Base-by-base conservation (phyloP, 2,888 invertebrate genomes). In the Sphaeridia pumilis region DNA sequence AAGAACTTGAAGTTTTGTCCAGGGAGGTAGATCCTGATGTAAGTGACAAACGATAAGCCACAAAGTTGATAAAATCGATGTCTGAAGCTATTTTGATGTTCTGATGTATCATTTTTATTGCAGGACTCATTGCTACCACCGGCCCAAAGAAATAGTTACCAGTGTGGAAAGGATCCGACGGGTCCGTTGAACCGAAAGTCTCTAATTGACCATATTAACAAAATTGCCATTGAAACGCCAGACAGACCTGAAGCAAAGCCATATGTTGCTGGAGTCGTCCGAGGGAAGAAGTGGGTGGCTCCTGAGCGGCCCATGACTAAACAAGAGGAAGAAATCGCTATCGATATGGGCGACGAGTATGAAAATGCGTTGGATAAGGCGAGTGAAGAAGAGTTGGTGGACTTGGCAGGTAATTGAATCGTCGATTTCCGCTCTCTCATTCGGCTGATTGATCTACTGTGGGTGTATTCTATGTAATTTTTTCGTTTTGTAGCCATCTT, bases 11-110 rank as follows among this genome's bases (percentile, higher is more conserved):
- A 69, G 87, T 95, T 73, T 78, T 98, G 68, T 93, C 95, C 68
- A 92, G 92, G 76, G 95, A 98, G 79, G 94, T 95, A 66, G 98
- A 98, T 77, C 98, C 98, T 63, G 98, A 98, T 78, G 95, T 95
- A 75, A 87, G 88, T 82, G 31, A 14, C 31, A 31, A 10, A 31
- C 10, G 7, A 14, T 14, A 14, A 14, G 7, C 31, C 10, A 31
- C 14, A 31, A 31, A 31, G 31, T 10, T 31, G 31, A 7, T 31
- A 31, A 31, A 31, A 31, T 10, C 14, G 14, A 31, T 31, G 31
- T n/a, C n/a, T n/a, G n/a, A n/a, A n/a, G n/a, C n/a, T n/a, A n/a
- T n/a, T n/a, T n/a, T n/a, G 43, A 10, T 43, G 5, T 27, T 46
- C 22, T 43, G 4, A 12, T 45, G 20, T 41, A 20, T 53, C 17